Conservation (phyloP, 2,113 vertebrate genomes). For the Thryonomys swinderianus region DNA sequence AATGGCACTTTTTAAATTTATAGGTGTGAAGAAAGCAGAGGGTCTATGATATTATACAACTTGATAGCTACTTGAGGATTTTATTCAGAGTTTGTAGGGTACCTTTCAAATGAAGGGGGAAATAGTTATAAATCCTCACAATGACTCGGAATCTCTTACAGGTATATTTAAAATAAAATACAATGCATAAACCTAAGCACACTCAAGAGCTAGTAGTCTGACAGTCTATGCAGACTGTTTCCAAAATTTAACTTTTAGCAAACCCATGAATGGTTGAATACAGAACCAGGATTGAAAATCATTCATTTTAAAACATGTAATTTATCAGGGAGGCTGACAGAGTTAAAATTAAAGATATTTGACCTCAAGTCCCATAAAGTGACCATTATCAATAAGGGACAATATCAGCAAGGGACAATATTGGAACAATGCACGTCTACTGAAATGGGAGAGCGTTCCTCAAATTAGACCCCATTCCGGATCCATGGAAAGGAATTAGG, state of each 20-base stretch:
- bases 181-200: not conserved
- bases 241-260: not conserved
- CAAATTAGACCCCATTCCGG: not conserved
- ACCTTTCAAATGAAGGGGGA: conserved; percentile 10
- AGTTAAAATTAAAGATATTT: not conserved
- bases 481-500: not conserved
- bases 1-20: not conserved
- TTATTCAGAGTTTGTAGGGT: not conserved
- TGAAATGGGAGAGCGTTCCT: not conserved
- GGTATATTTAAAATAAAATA: not conserved
- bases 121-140: not conserved
- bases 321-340: not conserved
- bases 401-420: not conserved
- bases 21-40: not conserved
- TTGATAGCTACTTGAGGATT: not conserved
- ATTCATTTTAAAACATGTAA: not conserved
- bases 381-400: not conserved
- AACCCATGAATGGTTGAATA: not conserved
- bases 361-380: not conserved
- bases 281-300: not conserved
- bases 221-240: not conserved
- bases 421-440: not conserved
- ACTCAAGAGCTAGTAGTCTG: not conserved
- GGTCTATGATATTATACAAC: not conserved
- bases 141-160: not conserved